Evolutionary conservation across 2,888 invertebrate genomes (phyloP), one percentile per base, ranked within the genome.

Genomic region (Alloscopus bannaensis): DNA sequence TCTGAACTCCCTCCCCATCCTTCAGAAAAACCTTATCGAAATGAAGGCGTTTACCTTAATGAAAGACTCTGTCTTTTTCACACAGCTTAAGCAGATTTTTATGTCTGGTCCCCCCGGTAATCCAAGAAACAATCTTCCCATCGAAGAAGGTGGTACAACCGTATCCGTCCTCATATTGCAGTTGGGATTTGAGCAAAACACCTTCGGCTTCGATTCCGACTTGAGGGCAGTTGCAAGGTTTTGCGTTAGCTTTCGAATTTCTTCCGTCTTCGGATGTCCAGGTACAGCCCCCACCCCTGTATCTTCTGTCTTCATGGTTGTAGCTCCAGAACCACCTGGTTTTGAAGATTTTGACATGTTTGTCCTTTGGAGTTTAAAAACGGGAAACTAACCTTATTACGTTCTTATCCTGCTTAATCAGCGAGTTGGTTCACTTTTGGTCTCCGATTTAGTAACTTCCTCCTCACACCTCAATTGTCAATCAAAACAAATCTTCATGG

Each of bases 11-110:
- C 13, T 36, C 6, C 6, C 13, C 13, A 13, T 36, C 36, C 36
- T 36, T 36, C 36, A 36, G 6, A 13, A 13, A 13, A 36, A 8
- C 13, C 13, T 8, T 8, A 36, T 36, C 6, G 24, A 3, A 16
- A 16, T 11, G 52, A 16, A 52, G 26, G 42, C 52, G 40, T 16
- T 11, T 57, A 69, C 69, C 69, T 55, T 20, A 40, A 29, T 8
- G 42, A 42, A 42, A 6, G 3, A 26, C 1, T 24, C 26, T 13
- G 57, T 57, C 18, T 40, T 55, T 16, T 3, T 11, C 16, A 18
- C 3, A 57, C 69, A 69, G 8, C 57, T 55, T 6, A 6, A 8
- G 18, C 69, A 69, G 18, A 69, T 69, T n/a, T 55, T 55, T 28
- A 13, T 36, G 36, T 36, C 36, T 13, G 36, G 8, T 13, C 36